Conservation (phyloP, 2,888 invertebrate species). For the Cantharis flavilabris region DNA sequence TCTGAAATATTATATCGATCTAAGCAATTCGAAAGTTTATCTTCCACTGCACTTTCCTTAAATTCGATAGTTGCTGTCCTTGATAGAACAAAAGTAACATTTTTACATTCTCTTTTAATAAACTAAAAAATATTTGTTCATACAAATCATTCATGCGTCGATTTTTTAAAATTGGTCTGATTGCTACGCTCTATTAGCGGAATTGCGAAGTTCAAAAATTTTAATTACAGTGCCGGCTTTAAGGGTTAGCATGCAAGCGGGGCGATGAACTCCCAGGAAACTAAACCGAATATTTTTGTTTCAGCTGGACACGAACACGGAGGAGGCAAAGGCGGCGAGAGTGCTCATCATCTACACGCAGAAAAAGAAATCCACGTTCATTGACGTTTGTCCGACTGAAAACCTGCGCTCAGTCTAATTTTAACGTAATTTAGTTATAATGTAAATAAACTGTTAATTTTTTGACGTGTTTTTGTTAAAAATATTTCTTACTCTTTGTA, state of each 20-base stretch:
- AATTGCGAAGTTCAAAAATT: not conserved
- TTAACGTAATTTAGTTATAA: not conserved
- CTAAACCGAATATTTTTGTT: constrained; percentile 27
- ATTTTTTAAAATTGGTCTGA: not conserved
- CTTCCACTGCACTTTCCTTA: not conserved
- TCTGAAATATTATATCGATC: not conserved
- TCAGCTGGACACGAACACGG: constrained; percentile 42
- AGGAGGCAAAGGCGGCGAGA: constrained; percentile 5
- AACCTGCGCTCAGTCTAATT: not conserved
- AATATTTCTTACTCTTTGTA: not conserved
- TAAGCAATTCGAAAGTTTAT: not conserved
- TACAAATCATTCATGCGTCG: not conserved
- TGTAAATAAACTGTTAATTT: not conserved
- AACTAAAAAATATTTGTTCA: not conserved
- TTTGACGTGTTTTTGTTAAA: not conserved
- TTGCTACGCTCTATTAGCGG: not conserved
- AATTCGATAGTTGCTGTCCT: not conserved
- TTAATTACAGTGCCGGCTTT: not conserved
- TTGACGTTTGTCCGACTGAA: not conserved
- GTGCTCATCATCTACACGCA: not conserved
- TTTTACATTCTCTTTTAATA: not conserved
- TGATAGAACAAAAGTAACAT: not conserved
- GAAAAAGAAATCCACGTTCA: not conserved
- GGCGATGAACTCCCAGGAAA: not conserved
- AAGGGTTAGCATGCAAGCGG: not conserved